phyloP scores from a whole-genome alignment of 2,888 invertebrate genomes.

The Alloscopus bannaensis region DNA sequence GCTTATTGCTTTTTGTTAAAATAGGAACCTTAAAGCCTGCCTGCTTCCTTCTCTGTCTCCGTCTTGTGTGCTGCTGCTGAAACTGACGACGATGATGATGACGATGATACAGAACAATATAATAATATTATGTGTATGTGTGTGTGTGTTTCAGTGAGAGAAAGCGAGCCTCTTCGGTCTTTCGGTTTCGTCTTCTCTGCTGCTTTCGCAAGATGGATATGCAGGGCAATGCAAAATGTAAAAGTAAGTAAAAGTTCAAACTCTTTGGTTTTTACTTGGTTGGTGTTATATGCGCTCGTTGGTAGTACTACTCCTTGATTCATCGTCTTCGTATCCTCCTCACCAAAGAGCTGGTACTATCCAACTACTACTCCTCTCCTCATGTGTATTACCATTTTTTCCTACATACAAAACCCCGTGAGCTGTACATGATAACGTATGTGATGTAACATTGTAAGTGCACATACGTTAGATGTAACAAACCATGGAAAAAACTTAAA shows the following conservation, averaged over 20 bases:
- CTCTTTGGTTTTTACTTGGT: slow-evolving; percentile 13
- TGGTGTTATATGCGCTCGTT: not conserved
- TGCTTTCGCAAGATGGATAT: slow-evolving; percentile 19
- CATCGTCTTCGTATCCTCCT: slow-evolving; percentile 18
- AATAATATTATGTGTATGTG: slow-evolving; percentile 38
- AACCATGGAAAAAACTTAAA: slow-evolving; percentile 28
- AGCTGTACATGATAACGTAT: slow-evolving; percentile 15
- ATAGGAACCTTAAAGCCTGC: slow-evolving; percentile 24
- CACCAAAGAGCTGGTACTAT: not conserved
- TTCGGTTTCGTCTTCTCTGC: slow-evolving; percentile 32
- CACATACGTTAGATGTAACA: slow-evolving; percentile 41
- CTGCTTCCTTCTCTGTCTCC: slow-evolving; percentile 37
- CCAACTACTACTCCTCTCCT: not conserved
- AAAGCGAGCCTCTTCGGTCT: slow-evolving; percentile 26
- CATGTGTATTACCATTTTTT: slow-evolving; percentile 1
- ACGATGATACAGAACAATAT: slow-evolving; percentile 53
- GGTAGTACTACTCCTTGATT: slow-evolving; percentile 4
- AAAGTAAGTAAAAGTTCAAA: slow-evolving; percentile 59
- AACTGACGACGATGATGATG: slow-evolving; percentile 53
- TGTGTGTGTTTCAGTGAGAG: slow-evolving; percentile 13
- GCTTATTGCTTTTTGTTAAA: slow-evolving; percentile 57
- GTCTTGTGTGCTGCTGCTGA: slow-evolving; percentile 37
- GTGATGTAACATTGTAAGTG: slow-evolving; percentile 29
- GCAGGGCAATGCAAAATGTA: slow-evolving; percentile 56
- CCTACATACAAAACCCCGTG: not conserved